These are phyloP conservation scores for Megastigmus dorsalis DNA, from an alignment of 2,888 invertebrate genomes.

Conservation along the genomic window DNA sequence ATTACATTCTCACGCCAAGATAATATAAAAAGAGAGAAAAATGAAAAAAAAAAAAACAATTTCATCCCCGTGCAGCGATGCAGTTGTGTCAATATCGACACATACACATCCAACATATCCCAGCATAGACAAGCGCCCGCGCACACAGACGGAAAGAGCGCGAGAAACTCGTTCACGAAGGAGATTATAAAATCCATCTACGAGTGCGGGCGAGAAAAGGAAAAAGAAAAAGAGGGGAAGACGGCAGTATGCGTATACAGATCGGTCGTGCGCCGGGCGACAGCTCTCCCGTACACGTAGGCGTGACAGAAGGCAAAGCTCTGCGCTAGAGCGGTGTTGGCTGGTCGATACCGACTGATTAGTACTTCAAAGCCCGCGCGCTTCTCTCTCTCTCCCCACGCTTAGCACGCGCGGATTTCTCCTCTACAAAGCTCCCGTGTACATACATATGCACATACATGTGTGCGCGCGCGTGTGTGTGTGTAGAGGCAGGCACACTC, in stretches of 20 bases:
- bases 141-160: neutral
- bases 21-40: too few relatives aligned
- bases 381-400: neutral
- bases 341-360: slow-evolving; percentile 68
- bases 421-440: neutral
- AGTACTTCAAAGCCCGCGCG: slow-evolving; percentile 68
- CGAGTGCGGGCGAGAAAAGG: slow-evolving; percentile 49
- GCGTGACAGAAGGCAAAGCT: slow-evolving; percentile 46
- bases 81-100: too few relatives aligned
- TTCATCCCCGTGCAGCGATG: too few relatives aligned
- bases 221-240: neutral
- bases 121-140: too few relatives aligned
- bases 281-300: too few relatives aligned
- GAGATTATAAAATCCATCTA: slow-evolving; percentile 38
- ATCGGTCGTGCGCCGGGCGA: too few relatives aligned
- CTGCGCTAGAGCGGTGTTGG: too few relatives aligned
- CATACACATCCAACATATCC: too few relatives aligned
- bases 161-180: too few relatives aligned
- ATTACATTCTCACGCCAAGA: too few relatives aligned
- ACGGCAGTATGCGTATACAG: slow-evolving; percentile 23
- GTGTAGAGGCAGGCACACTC: slow-evolving; percentile 11
- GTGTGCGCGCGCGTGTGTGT: neutral
- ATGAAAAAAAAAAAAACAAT: too few relatives aligned
- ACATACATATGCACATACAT: slow-evolving; percentile 26
- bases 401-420: too few relatives aligned